Percentiles rank a stretch among this genome's conserved stretches.
These are phyloP conservation scores for Erinaceus europaeus DNA, from an alignment of 2,113 vertebrate species.

Conservation along the genomic window DNA sequence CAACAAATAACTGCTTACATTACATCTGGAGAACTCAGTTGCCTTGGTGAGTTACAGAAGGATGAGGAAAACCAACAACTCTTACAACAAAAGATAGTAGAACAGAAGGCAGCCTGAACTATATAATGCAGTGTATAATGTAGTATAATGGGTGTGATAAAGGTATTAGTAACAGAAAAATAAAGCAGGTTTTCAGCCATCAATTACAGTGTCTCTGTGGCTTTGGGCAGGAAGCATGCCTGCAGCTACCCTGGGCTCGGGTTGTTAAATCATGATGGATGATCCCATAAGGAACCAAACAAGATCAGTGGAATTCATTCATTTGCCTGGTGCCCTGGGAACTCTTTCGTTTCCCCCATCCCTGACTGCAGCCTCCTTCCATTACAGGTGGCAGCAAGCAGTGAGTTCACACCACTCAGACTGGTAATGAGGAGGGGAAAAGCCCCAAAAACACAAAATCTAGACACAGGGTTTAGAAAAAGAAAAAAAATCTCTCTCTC, in stretches of 20 bases:
- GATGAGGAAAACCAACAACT: not conserved
- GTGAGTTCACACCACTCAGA: not conserved
- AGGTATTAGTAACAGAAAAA: not conserved
- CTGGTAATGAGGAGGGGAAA: not conserved
- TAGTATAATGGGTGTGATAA: not conserved
- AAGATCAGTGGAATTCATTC: conserved; percentile 71
- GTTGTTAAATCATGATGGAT: conserved; percentile 75
- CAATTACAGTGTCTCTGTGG: not conserved
- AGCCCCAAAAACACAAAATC: not conserved
- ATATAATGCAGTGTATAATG: not conserved
- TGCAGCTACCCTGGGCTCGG: conserved; percentile 22
- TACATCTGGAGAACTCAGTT: not conserved
- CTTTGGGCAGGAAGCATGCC: conserved; percentile 37
- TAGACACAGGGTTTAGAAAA: not conserved
- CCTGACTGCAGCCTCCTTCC: conserved; percentile 1
- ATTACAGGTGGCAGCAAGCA: not conserved
- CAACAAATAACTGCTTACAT: not conserved
- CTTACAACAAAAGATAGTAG: not conserved
- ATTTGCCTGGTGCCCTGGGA: conserved; percentile 59
- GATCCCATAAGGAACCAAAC: conserved; percentile 67
- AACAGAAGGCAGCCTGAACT: not conserved
- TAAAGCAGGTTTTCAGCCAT: not conserved
- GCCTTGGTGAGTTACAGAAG: not conserved
- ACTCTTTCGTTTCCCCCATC: conserved; percentile 23
- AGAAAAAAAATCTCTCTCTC: not conserved